Percentiles rank a stretch among this genome's conserved stretches.
These are phyloP conservation scores for Bubo bubo DNA, from an alignment of 2,113 vertebrate species.

Conservation along the genomic window DNA sequence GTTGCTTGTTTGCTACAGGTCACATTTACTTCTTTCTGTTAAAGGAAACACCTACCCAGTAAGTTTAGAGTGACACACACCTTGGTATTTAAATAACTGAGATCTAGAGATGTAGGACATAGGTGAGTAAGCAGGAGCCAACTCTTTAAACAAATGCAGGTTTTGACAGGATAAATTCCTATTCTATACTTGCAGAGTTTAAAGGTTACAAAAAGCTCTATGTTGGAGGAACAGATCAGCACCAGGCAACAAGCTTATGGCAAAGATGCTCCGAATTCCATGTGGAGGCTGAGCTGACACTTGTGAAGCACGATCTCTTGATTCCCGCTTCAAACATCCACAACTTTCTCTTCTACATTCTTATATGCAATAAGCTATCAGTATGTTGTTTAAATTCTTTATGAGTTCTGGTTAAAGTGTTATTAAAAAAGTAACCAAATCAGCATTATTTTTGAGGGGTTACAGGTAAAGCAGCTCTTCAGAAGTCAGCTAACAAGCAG, in stretches of 20 bases:
- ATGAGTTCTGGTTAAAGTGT: not conserved
- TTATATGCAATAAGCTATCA: not conserved
- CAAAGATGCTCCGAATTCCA: not conserved
- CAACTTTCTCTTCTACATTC: not conserved
- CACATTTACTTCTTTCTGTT: not conserved
- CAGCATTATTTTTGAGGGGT: not conserved
- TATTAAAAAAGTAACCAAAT: not conserved
- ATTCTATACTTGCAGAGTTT: not conserved
- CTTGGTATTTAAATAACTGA: slow-evolving; percentile 12
- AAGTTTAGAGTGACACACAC: slow-evolving; percentile 37
- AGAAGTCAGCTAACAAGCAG: not conserved
- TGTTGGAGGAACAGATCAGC: not conserved
- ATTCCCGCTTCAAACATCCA: not conserved
- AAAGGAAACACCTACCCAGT: not conserved
- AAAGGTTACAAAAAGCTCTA: slow-evolving; percentile 13
- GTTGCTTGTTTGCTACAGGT: not conserved
- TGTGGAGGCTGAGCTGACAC: not conserved
- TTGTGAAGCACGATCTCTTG: not conserved
- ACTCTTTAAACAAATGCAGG: slow-evolving; percentile 19
- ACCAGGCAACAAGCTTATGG: not conserved
- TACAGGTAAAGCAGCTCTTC: not conserved
- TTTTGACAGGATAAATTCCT: slow-evolving; percentile 36
- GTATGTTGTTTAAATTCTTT: not conserved
- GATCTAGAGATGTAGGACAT: slow-evolving; percentile 44
- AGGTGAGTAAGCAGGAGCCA: not conserved